Base-by-base conservation (phyloP, 2,888 invertebrate species). In the Ichneumon xanthorius region DNA sequence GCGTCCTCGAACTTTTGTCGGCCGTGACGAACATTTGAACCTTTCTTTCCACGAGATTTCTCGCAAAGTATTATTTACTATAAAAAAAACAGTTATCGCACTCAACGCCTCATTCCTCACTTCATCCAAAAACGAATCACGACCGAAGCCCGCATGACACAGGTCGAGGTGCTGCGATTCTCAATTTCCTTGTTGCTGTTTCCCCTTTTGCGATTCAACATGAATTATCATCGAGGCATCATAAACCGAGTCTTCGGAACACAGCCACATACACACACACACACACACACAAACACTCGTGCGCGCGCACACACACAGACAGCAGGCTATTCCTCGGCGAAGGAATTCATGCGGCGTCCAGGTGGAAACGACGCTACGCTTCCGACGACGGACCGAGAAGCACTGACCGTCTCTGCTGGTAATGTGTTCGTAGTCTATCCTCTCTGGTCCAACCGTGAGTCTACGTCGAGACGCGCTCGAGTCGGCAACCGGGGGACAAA, bases 351-450 rank as follows among this genome's bases (percentile, higher is more conserved):
- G 63, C 75, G 19, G 50, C 48, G 19, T 9, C 65, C 75, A 65
- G 65, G 75, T 76, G 75, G 75, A 76, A 76, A 19, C 50, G 65
- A 76, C 48, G 75, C 65, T 50, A 76, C 67, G 82, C 68, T 79
- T 75, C 83, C 70, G 68, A 70, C 83, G 58, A 53, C 79, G 79
- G 83, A 83, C 78, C 79, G 73, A 30, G 68, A 78, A 50, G 68
- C 71, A 80, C 79, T 80, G 79, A 80, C 71, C 79, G 72, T 70
- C 70, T 61, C 50, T 30, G 40, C 45, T 68, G 73, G 53, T 81
- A 40, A 65, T 58, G 73, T 22, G 68, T 58, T 61, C 58, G 73
- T 30, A 33, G 72, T 61, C 50, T 72, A 65, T 72, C 26, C 71
- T 70, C 63, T 48, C 48, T 79, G 79, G 61, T 79, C 70, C 79